Evolutionary conservation across 35 echinoderm and acorn worm species (phyloP), one percentile per base, ranked within the genome.

Genomic region (Acanthaster planci): DNA sequence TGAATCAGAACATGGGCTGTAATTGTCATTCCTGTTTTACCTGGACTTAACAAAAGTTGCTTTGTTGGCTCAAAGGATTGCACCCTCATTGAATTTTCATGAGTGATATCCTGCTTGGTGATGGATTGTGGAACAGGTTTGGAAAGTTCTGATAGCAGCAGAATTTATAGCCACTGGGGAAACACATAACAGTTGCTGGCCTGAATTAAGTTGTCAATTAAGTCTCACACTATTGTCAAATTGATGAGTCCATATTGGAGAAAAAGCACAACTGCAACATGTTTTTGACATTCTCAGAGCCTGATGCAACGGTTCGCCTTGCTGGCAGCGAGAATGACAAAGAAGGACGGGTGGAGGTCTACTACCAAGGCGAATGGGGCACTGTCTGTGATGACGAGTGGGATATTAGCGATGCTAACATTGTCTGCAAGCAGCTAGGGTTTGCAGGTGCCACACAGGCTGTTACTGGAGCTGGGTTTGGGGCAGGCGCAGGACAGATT

Each of bases 381-480:
- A 81, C 79, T 8, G 79, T 81, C 26, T 81, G 79, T 53, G 79
- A 81, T 52, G 82, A 84, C 38, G 1, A 4, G 1, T 84, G 55
- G 55, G 56, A 84, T 38, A 37, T 12, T 27, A 35, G 7, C 36
- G 56, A 84, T 47, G 82, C 58, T 19, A 2, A 60, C 34, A 55
- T 84, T 6, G 52, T 84, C 15, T 81, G 79, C 53, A 81, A 54
- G 12, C 40, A 52, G 9, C 79, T 81, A 0, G 79, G 79, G 21
- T 81, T 51, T 47, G 22, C 40, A 17, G 79, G 47, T 16, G 47
- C 47, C 16, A 7, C 32, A n/a, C 2, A 53, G 16, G 50, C 44
- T 23, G 42, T 47, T 31, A 4, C 21, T 26, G 2, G 31, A 53
- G 51, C 55, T 84, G 21, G 14, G 14, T 37, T 55, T 18, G 82